Evolutionary conservation across 2,797 vertebrate species (phyloP).

Genomic region (Zalophus californianus): DNA sequence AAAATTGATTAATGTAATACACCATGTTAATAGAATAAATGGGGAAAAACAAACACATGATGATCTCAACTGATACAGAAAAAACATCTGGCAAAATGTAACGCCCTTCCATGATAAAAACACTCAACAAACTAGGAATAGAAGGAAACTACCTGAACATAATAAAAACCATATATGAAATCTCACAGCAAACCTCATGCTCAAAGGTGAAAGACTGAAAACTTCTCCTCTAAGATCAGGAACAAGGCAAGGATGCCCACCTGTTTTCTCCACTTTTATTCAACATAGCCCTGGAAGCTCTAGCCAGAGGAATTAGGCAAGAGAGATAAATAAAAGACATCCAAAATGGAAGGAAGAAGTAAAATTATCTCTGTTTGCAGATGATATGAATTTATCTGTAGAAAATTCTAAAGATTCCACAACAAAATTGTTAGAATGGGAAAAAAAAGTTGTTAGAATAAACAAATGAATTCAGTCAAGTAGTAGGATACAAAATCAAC

Average conservation of each 20-base stretch:
- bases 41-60: not conserved
- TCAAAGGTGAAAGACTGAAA: not conserved
- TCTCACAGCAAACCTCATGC: not conserved
- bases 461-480: not conserved
- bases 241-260: not conserved
- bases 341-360: not conserved
- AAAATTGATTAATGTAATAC: not conserved
- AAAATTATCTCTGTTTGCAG: not conserved
- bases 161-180: not conserved
- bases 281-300: not conserved
- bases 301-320: not conserved
- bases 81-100: not conserved
- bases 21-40: not conserved
- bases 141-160: not conserved
- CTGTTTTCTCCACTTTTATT: not conserved
- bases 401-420: not conserved
- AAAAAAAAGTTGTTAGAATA: not conserved
- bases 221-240: not conserved
- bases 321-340: not conserved
- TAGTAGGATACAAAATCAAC: not conserved
- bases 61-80: not conserved
- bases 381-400: not conserved
- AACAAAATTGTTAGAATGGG: not conserved
- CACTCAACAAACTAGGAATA: not conserved
- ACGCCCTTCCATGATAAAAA: not conserved